phyloP scores from a whole-genome alignment of 2,888 invertebrate genomes.

The Dasysyrphus albostriatus region DNA sequence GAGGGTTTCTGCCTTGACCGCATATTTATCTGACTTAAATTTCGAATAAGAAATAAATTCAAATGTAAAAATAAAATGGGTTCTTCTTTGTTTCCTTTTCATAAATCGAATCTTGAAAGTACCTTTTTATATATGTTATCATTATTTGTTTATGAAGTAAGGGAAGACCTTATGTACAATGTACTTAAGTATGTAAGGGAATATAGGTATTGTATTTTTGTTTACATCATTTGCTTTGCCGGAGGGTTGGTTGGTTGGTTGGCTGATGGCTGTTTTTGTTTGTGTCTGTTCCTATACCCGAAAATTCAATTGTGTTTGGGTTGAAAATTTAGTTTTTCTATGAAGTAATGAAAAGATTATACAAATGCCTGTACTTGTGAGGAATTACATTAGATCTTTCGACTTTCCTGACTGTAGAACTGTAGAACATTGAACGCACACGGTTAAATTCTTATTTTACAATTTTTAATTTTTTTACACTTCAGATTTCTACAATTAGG shows the following conservation, averaged over 20 bases:
- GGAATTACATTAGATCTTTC: no score
- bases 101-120: constrained; percentile 51
- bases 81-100: constrained; percentile 21
- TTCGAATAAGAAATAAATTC: constrained; percentile 30
- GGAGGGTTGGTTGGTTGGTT: neutral
- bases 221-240: neutral
- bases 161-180: neutral
- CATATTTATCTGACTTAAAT: constrained; percentile 29
- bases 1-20: constrained; percentile 58
- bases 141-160: neutral
- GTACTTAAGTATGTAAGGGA: neutral
- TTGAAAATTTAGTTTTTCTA: no score
- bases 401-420: no score
- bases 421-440: no score
- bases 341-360: no score
- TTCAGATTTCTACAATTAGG: no score
- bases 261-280: neutral
- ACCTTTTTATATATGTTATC: constrained; percentile 38
- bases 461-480: no score
- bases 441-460: no score
- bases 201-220: neutral
- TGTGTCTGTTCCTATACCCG: neutral
- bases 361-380: no score
- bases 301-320: no score
- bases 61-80: constrained; percentile 45